Percentiles rank a stretch among this genome's conserved stretches.
Evolutionary conservation across 2,888 invertebrate genomes (phyloP).

Genomic region (Stenichneumon culpator): DNA sequence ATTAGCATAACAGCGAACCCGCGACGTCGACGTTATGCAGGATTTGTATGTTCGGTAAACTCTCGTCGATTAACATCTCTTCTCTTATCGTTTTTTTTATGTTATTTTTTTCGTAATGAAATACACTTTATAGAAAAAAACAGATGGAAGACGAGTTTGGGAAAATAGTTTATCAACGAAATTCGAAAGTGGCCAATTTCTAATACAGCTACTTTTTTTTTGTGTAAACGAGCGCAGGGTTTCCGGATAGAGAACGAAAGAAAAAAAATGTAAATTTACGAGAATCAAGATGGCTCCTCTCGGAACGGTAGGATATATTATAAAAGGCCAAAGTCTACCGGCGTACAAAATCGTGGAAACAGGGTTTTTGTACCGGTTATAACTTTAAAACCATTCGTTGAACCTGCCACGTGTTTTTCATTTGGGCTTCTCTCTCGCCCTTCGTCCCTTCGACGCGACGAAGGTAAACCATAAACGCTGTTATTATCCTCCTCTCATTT

Average conservation of each 20-base stretch:
- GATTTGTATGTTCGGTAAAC: slow-evolving; percentile 15
- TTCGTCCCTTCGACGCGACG: slow-evolving; percentile 45
- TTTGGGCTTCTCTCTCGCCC: slow-evolving; percentile 43
- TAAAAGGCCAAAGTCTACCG: not conserved
- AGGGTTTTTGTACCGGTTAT: slow-evolving; percentile 27
- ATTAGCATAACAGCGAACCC: slow-evolving; percentile 34
- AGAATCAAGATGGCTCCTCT: slow-evolving; percentile 4
- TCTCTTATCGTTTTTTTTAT: not conserved
- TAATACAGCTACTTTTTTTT: not conserved
- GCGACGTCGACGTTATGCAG: slow-evolving; percentile 31
- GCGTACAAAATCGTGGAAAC: slow-evolving; percentile 30
- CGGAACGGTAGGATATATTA: not conserved
- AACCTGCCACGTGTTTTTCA: slow-evolving; percentile 57
- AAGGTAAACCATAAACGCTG: slow-evolving; percentile 62
- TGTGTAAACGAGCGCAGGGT: not conserved
- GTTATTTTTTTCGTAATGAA: not conserved
- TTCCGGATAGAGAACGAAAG: not conserved
- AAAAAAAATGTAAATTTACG: slow-evolving; percentile 7
- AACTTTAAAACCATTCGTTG: slow-evolving; percentile 36
- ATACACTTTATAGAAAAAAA: not conserved
- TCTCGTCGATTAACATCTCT: not conserved
- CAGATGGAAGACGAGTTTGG: not conserved
- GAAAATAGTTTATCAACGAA: not conserved
- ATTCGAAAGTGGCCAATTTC: not conserved
- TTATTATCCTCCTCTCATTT: slow-evolving; percentile 55